A percentile compares a stretch with the other conserved stretches of the same genome.
phyloP scores from a whole-genome alignment of 1,140 invertebrate genomes.

The Drosophila bocqueti region DNA sequence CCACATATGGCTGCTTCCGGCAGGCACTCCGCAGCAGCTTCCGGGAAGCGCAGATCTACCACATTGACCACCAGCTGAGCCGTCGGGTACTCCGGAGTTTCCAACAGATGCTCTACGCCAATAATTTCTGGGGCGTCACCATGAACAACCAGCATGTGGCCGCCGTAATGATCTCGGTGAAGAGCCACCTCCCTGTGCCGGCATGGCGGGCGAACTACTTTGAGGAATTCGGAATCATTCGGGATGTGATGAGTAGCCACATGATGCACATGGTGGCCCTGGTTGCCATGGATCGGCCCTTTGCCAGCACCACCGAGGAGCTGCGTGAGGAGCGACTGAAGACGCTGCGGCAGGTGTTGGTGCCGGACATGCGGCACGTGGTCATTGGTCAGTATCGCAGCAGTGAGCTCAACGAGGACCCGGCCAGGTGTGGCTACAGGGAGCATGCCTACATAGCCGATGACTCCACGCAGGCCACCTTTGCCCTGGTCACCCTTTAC shows the following conservation, averaged over 20 bases:
- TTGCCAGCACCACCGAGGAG: slow-evolving; percentile 45
- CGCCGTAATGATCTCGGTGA: slow-evolving; percentile 64
- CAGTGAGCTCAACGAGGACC: slow-evolving; percentile 29
- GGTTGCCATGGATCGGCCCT: slow-evolving; percentile 64
- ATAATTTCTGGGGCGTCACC: slow-evolving; percentile 55
- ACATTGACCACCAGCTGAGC: slow-evolving; percentile 67
- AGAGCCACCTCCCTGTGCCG: slow-evolving; percentile 44
- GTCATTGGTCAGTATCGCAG: slow-evolving; percentile 56
- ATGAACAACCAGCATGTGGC: slow-evolving; percentile 58
- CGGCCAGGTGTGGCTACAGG: slow-evolving; percentile 50
- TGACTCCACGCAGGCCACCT: slow-evolving; percentile 60
- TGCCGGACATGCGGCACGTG: slow-evolving; percentile 44
- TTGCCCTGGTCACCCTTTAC: slow-evolving; percentile 46
- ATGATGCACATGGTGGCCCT: slow-evolving; percentile 63
- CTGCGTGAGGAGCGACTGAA: slow-evolving; percentile 55
- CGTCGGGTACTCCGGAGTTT: slow-evolving; percentile 49
- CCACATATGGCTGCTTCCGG: slow-evolving; percentile 39
- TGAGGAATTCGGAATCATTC: slow-evolving; percentile 62
- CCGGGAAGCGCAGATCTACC: slow-evolving; percentile 66
- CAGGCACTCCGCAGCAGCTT: slow-evolving; percentile 43
- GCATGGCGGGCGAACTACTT: slow-evolving; percentile 48
- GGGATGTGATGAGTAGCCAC: slow-evolving; percentile 61
- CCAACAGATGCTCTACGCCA: slow-evolving; percentile 45
- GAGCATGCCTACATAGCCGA: slow-evolving; percentile 60
- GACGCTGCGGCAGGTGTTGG: slow-evolving; percentile 36